Conservation (phyloP, 37 sponge, comb jelly and placozoan genomes). For the Halichondria panicea region DNA sequence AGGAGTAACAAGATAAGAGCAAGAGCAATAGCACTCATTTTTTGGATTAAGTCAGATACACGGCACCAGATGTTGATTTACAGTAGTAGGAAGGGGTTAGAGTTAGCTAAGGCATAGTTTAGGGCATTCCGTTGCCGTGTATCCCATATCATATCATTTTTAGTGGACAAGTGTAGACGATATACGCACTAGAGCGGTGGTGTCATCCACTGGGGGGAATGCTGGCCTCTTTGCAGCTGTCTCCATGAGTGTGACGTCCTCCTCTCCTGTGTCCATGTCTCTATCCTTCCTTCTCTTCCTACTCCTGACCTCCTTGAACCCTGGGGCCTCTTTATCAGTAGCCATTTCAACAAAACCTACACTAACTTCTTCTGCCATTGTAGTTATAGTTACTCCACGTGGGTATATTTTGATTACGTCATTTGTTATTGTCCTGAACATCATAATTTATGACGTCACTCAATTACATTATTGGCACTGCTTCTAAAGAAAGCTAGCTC, state of each 20-base stretch:
- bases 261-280: too few species aligned
- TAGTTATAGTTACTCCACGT: not conserved
- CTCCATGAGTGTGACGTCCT: not conserved
- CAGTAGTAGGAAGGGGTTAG: too few species aligned
- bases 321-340: not conserved
- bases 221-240: constrained; percentile 57
- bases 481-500: not conserved
- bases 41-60: too few species aligned
- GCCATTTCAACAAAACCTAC: constrained; percentile 31
- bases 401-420: not conserved
- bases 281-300: not conserved
- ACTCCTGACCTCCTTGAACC: constrained; percentile 8
- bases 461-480: not conserved
- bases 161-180: not conserved
- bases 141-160: not conserved
- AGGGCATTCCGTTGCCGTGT: too few species aligned
- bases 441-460: not conserved
- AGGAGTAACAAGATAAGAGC: too few species aligned
- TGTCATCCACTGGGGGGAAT: constrained; percentile 76
- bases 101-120: too few species aligned
- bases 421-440: not conserved
- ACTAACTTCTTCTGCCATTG: not conserved
- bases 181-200: constrained; percentile 25
- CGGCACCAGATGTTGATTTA: too few species aligned
- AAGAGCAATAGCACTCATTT: too few species aligned